Percentiles rank a stretch among this genome's conserved stretches.
phyloP scores from a whole-genome alignment of 2,888 invertebrate species.

The Eilema depressum region DNA sequence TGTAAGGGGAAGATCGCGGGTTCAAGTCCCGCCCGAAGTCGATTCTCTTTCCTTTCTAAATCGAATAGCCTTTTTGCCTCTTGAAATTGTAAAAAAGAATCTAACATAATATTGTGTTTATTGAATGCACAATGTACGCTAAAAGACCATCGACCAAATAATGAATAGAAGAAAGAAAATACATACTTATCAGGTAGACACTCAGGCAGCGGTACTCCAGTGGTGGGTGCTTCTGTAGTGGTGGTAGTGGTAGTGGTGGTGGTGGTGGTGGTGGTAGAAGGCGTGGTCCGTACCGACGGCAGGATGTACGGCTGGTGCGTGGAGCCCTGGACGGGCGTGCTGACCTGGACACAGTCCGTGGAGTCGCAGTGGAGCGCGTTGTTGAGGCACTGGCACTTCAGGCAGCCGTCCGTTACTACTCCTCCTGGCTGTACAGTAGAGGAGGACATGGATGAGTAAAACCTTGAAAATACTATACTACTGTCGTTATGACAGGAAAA shows the following conservation, averaged over 20 bases:
- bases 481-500: too few relatives aligned
- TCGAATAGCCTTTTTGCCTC: too few relatives aligned
- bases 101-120: too few relatives aligned
- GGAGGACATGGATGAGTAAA: neutral
- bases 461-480: neutral
- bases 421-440: constrained; percentile 88
- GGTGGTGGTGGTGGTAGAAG: constrained; percentile 64
- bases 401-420: constrained; percentile 88
- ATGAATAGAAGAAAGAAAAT: neutral
- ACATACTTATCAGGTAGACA: constrained; percentile 53
- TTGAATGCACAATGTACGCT: too few relatives aligned
- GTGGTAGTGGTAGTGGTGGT: constrained; percentile 56
- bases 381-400: constrained; percentile 93
- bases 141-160: too few relatives aligned
- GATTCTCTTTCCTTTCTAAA: too few relatives aligned
- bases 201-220: constrained; percentile 28
- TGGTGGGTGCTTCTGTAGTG: constrained; percentile 40
- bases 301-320: constrained; percentile 52
- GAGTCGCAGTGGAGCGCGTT: constrained; percentile 91
- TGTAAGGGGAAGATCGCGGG: too few relatives aligned
- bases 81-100: too few relatives aligned
- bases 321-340: constrained; percentile 45
- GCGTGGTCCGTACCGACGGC: constrained; percentile 27
- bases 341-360: constrained; percentile 75
- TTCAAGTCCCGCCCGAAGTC: too few relatives aligned